phyloP scores from a whole-genome alignment of 2,888 invertebrate species.

The Sphaeridia pumilis region DNA sequence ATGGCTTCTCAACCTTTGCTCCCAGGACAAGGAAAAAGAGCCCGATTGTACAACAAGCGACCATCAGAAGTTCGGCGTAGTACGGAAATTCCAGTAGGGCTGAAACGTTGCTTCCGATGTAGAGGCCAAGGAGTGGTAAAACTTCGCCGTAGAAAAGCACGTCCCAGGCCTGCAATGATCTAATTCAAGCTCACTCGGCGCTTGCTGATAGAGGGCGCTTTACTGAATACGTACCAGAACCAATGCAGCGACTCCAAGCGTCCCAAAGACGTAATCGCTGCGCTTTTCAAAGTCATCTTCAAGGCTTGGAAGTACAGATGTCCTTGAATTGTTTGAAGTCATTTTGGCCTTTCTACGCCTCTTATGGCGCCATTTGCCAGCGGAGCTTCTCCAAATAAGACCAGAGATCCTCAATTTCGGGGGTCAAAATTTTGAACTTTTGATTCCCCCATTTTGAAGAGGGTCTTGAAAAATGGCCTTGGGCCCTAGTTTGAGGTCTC shows the following conservation, averaged over 20 bases:
- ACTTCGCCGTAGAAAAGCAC: slow-evolving; percentile 10
- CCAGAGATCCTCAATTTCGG: too few relatives aligned
- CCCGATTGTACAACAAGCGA: slow-evolving; percentile 2
- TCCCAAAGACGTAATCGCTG: not conserved
- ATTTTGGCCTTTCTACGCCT: not conserved
- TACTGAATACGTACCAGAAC: not conserved
- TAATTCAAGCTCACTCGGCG: not conserved
- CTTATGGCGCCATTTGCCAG: too few relatives aligned
- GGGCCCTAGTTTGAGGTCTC: too few relatives aligned
- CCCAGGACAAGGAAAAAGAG: slow-evolving; percentile 8
- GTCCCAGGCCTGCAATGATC: slow-evolving; percentile 8
- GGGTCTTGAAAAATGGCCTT: too few relatives aligned
- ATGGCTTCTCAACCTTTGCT: slow-evolving; percentile 4
- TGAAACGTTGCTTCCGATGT: slow-evolving; percentile 1
- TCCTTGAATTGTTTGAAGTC: too few relatives aligned
- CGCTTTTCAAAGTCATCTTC: too few relatives aligned
- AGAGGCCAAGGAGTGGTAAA: slow-evolving; percentile 3
- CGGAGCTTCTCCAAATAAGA: too few relatives aligned
- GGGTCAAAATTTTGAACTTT: too few relatives aligned
- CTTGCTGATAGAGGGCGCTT: not conserved
- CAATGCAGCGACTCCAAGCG: not conserved
- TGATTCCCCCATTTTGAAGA: too few relatives aligned
- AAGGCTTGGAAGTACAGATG: too few relatives aligned
- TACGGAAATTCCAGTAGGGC: not conserved
- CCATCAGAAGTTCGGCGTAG: not conserved